phyloP scores from a whole-genome alignment of 2,888 invertebrate species.

The Rotaria sp. region DNA sequence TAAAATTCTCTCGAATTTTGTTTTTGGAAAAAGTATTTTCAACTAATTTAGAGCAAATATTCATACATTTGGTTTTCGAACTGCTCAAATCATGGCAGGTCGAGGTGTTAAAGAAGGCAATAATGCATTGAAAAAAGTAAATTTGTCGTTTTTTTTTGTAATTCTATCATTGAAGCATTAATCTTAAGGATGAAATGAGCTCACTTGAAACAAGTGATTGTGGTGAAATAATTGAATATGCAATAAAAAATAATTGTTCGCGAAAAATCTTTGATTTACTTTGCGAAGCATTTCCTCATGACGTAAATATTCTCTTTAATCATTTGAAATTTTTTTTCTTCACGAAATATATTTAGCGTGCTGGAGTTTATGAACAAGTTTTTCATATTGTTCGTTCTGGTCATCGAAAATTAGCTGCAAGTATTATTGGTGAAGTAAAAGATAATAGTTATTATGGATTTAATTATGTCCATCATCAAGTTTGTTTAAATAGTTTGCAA shows the following conservation, averaged over 20 bases:
- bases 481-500: neutral
- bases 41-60: neutral
- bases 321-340: neutral
- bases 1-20: neutral
- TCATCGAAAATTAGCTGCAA: conserved; percentile 54
- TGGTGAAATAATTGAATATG: neutral
- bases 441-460: conserved; percentile 52
- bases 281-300: neutral
- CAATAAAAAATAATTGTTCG: neutral
- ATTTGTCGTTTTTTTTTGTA: neutral
- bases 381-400: conserved; percentile 53
- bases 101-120: conserved; percentile 59
- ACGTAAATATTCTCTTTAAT: neutral
- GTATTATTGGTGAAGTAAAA: conserved; percentile 48
- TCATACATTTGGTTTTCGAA: neutral
- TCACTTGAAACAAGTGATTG: neutral
- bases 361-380: conserved; percentile 43
- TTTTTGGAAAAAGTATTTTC: no score
- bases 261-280: neutral
- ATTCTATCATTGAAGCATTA: no score
- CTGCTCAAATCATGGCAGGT: conserved; percentile 27
- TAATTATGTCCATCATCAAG: conserved; percentile 54
- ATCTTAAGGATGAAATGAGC: neutral
- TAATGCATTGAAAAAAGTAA: conserved; percentile 57
- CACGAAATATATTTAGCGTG: neutral